These are phyloP conservation scores for Misgurnus anguillicaudatus DNA, from an alignment of 2,113 vertebrate genomes.

Conservation along the genomic window DNA sequence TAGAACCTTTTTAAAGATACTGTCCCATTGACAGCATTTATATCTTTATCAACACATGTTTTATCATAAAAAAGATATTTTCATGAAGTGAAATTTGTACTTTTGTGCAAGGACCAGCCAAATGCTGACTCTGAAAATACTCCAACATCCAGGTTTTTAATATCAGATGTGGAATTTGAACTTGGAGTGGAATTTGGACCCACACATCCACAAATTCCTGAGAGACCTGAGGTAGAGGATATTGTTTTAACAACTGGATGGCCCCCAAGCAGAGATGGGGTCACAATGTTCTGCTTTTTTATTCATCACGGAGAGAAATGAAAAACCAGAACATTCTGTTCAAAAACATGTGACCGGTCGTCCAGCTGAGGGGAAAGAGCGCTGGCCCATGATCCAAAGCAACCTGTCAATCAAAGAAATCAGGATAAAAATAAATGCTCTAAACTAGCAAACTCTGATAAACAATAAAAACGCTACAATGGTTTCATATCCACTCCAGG, in stretches of 20 bases:
- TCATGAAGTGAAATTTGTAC: conserved; percentile 22
- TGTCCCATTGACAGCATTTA: no score
- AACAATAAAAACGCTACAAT: neutral
- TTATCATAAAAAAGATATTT: conserved; percentile 20
- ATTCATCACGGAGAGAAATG: conserved; percentile 46
- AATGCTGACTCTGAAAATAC: conserved; percentile 46
- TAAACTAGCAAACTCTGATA: conserved; percentile 7
- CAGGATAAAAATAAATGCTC: neutral
- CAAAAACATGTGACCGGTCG: conserved; percentile 43
- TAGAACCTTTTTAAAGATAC: no score
- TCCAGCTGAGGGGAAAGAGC: conserved; percentile 39
- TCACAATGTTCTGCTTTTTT: conserved; percentile 52
- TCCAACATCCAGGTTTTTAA: conserved; percentile 44
- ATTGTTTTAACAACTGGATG: conserved; percentile 54
- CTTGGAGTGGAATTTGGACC: conserved; percentile 45
- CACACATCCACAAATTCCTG: conserved; percentile 46
- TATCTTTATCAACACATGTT: neutral
- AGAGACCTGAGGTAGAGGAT: conserved; percentile 50
- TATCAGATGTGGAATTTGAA: conserved; percentile 56
- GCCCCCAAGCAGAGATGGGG: conserved; percentile 48
- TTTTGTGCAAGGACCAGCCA: conserved; percentile 26
- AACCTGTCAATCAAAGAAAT: conserved; percentile 25
- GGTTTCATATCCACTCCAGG: no score
- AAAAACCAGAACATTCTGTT: conserved; percentile 50
- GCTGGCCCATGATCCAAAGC: neutral